These are phyloP conservation scores for Chrysopa pallens DNA, from an alignment of 1,140 invertebrate genomes.

Conservation along the genomic window DNA sequence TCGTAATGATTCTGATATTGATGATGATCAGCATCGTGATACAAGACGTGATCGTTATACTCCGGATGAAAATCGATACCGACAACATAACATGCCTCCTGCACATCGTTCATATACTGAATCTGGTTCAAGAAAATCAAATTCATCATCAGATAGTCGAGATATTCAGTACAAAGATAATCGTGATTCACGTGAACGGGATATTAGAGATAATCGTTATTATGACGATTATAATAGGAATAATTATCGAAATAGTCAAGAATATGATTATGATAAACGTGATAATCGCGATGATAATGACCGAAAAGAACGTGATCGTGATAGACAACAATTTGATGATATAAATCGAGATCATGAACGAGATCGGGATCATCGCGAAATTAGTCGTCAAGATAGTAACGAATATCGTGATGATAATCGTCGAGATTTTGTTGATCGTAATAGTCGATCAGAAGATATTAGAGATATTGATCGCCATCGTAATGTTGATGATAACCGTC, in stretches of 20 bases:
- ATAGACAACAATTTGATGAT: conserved; percentile 1
- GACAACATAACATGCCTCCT: too few relatives aligned
- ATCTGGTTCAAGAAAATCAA: background rate
- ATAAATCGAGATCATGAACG: conserved; percentile 4
- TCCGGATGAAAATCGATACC: background rate
- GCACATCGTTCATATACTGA: background rate
- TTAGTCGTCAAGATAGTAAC: conserved; percentile 12
- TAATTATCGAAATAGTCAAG: conserved; percentile 10
- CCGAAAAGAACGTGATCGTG: conserved; percentile 4
- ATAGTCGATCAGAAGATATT: too few relatives aligned
- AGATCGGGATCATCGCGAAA: conserved; percentile 11
- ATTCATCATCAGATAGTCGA: background rate
- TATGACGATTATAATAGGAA: conserved; percentile 3
- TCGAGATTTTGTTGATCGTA: background rate
- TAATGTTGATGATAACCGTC: background rate
- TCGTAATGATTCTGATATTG: background rate
- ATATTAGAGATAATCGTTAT: conserved; percentile 5
- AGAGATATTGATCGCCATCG: background rate
- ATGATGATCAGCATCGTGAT: conserved; percentile 3
- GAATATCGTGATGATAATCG: background rate
- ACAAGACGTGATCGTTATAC: background rate
- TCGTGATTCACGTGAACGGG: conserved; percentile 21
- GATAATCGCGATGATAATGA: conserved; percentile 6
- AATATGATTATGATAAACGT: conserved; percentile 7
- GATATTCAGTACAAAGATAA: conserved; percentile 13